Evolutionary conservation across 2,888 invertebrate species (phyloP).

Genomic region (Sarcophaga caerulescens): DNA sequence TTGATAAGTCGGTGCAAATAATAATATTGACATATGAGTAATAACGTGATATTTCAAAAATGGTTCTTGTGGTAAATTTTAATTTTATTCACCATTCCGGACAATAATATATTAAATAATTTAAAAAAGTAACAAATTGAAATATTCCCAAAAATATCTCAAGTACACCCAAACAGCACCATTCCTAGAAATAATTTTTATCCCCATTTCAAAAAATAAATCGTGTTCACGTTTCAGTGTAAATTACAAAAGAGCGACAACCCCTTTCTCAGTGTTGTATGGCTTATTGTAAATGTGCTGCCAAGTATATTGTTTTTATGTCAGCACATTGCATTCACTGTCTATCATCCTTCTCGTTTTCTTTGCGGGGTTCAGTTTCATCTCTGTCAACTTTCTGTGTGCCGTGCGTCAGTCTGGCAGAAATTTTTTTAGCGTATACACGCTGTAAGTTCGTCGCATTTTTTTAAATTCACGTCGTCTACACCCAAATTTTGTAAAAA

Average conservation of each 20-base stretch:
- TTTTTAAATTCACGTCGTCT: slow-evolving; percentile 58
- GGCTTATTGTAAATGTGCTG: background rate
- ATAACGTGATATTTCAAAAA: too few relatives aligned
- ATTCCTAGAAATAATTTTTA: too few relatives aligned
- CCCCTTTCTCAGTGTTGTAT: background rate
- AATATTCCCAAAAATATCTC: too few relatives aligned
- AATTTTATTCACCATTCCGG: too few relatives aligned
- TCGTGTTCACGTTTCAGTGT: background rate
- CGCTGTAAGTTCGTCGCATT: slow-evolving; percentile 62
- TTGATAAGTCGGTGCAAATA: too few relatives aligned
- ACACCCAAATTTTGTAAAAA: slow-evolving; percentile 62
- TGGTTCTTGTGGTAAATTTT: too few relatives aligned
- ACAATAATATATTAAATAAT: too few relatives aligned
- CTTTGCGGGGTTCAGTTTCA: slow-evolving; percentile 54
- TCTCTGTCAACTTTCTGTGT: slow-evolving; percentile 48
- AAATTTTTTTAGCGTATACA: slow-evolving; percentile 63
- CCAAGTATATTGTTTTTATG: slow-evolving; percentile 12
- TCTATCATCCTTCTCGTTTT: slow-evolving; percentile 27
- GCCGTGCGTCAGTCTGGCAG: slow-evolving; percentile 57
- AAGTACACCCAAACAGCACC: too few relatives aligned
- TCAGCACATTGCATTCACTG: slow-evolving; percentile 4
- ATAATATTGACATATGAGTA: too few relatives aligned
- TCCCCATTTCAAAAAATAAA: too few relatives aligned
- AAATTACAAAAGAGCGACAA: background rate
- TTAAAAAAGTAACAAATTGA: too few relatives aligned